Conservation (phyloP, 2,888 invertebrate species). For the Lagria hirta region DNA sequence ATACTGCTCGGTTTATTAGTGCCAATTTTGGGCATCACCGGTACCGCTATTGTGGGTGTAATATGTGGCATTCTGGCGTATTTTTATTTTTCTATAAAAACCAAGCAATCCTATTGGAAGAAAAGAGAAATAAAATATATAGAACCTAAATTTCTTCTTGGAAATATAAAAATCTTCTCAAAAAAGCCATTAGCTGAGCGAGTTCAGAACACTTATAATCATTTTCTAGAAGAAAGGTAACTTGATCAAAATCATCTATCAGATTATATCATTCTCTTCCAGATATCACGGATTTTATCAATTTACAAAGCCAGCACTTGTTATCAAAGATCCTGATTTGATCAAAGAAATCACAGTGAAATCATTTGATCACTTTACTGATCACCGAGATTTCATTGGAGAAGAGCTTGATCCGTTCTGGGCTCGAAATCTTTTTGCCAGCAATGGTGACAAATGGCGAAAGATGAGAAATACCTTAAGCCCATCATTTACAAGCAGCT, state of each 20-base stretch:
- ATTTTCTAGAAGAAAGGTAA: background rate
- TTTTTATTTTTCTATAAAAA: too few relatives aligned
- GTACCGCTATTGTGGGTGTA: too few relatives aligned
- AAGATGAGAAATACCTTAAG: slow-evolving; percentile 54
- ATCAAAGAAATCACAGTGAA: background rate
- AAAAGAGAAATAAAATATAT: background rate
- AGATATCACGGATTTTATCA: background rate
- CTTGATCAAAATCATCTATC: background rate
- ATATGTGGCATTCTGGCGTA: too few relatives aligned
- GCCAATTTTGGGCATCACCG: too few relatives aligned
- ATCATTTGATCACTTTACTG: background rate
- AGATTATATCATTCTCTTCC: background rate
- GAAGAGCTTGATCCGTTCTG: slow-evolving; percentile 38
- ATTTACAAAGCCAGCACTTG: background rate
- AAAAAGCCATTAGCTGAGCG: background rate
- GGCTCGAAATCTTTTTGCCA: slow-evolving; percentile 15
- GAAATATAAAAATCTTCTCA: background rate
- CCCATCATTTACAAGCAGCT: slow-evolving; percentile 55
- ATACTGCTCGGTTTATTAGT: too few relatives aligned
- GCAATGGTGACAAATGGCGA: slow-evolving; percentile 33
- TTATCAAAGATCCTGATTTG: slow-evolving; percentile 3
- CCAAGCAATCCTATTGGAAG: background rate
- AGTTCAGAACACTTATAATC: background rate
- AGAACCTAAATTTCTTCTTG: background rate
- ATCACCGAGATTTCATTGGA: slow-evolving; percentile 25